phyloP scores from a whole-genome alignment of 2,113 vertebrate genomes.

The Chionomys nivalis region DNA sequence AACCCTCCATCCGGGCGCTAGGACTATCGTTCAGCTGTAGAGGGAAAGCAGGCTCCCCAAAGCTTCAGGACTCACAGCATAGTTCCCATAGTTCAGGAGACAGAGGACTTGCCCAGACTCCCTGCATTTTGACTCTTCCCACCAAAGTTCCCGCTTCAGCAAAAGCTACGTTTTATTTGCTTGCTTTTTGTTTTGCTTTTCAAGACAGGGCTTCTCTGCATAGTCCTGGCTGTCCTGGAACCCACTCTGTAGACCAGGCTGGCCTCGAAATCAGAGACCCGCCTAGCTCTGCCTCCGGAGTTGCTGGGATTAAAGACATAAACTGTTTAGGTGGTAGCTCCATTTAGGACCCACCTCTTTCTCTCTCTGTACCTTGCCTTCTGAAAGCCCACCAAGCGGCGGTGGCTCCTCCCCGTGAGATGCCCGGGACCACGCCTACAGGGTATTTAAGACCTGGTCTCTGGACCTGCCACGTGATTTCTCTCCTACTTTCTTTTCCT shows the following conservation, averaged over 20 bases:
- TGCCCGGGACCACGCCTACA: too few species aligned
- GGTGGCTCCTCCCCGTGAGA: too few species aligned
- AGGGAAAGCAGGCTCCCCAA: background rate
- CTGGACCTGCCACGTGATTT: too few species aligned
- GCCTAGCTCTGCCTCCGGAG: background rate
- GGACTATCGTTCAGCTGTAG: background rate
- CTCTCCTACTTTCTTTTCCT: too few species aligned
- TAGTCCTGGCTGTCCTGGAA: background rate
- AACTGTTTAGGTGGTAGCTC: too few species aligned
- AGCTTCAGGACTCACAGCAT: background rate
- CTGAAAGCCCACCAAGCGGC: too few species aligned
- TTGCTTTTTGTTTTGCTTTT: background rate
- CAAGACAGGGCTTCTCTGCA: background rate
- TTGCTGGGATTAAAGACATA: background rate
- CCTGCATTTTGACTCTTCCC: background rate
- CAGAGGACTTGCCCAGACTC: background rate
- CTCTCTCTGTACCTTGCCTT: too few species aligned
- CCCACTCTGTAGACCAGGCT: background rate
- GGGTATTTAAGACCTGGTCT: too few species aligned
- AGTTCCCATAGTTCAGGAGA: background rate
- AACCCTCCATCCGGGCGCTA: background rate
- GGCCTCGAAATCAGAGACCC: background rate
- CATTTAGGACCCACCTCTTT: too few species aligned
- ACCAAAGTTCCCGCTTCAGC: background rate
- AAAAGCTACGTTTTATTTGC: background rate